Evolutionary conservation across 2,888 invertebrate genomes (phyloP).

Genomic region (Drosophila meridiana): DNA sequence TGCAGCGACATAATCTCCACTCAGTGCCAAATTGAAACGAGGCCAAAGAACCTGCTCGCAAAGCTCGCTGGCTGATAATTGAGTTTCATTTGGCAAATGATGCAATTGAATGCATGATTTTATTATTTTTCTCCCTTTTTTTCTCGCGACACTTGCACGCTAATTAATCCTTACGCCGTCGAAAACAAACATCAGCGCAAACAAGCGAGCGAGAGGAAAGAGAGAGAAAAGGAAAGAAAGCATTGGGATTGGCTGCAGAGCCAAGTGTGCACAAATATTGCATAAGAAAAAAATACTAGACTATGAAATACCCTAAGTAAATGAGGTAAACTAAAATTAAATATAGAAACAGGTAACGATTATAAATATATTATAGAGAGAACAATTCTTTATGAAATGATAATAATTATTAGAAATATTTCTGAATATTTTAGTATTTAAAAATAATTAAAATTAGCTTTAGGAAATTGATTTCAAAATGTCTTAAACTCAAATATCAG

Average conservation of each 20-base stretch:
- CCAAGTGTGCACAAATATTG: conserved; percentile 66
- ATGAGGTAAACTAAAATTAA: neutral
- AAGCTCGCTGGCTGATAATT: conserved; percentile 56
- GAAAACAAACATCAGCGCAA: conserved; percentile 65
- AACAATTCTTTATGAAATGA: too few species aligned
- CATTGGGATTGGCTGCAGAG: conserved; percentile 43
- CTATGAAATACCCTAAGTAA: conserved; percentile 34
- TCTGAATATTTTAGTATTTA: too few species aligned
- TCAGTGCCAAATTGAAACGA: conserved; percentile 24
- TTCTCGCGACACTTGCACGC: conserved; percentile 76
- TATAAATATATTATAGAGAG: too few species aligned
- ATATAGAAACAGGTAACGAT: too few species aligned
- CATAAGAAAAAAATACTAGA: conserved; percentile 16
- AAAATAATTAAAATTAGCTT: neutral
- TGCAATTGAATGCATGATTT: conserved; percentile 79
- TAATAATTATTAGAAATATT: too few species aligned
- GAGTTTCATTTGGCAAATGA: conserved; percentile 73
- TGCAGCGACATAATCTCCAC: conserved; percentile 33
- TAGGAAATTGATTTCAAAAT: neutral
- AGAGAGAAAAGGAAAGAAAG: neutral
- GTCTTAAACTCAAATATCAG: neutral
- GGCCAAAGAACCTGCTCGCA: conserved; percentile 53
- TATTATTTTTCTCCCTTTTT: conserved; percentile 46
- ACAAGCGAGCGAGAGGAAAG: conserved; percentile 31
- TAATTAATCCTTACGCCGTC: conserved; percentile 82